A percentile compares a stretch with the other conserved stretches of the same genome.
phyloP scores from a whole-genome alignment of 2,113 vertebrate species.

The Nerophis lumbriciformis region DNA sequence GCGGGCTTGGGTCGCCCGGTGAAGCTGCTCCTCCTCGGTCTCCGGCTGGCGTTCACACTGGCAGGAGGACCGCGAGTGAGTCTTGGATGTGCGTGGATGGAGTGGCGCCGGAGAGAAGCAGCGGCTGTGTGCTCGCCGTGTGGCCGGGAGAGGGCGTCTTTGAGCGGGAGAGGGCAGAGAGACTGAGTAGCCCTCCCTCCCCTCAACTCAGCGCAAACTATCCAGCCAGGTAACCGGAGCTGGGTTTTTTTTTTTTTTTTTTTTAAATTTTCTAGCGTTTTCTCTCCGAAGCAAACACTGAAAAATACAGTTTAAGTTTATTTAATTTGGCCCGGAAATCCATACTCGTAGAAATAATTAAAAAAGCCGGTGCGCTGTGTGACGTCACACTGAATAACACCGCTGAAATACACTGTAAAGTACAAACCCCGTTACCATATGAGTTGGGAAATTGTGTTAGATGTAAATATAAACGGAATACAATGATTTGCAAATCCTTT shows the following conservation, averaged over 20 bases:
- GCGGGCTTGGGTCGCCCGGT: slow-evolving; percentile 13
- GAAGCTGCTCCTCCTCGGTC: slow-evolving; percentile 29
- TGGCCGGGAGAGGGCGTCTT: slow-evolving; percentile 62
- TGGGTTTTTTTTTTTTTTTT: background rate
- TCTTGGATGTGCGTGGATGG: slow-evolving; percentile 59
- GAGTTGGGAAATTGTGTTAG: no score
- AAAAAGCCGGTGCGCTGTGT: no score
- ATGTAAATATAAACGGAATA: no score
- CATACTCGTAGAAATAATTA: no score
- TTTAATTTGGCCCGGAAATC: background rate
- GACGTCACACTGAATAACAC: no score
- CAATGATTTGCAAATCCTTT: no score
- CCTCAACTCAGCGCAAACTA: background rate
- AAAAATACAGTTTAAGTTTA: background rate
- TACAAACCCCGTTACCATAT: no score
- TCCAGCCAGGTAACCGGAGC: no score
- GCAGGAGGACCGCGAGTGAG: slow-evolving; percentile 58
- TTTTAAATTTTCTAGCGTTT: no score
- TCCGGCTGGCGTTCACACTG: slow-evolving; percentile 55
- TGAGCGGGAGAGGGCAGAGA: slow-evolving; percentile 13
- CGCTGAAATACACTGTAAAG: no score
- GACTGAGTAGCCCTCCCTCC: background rate
- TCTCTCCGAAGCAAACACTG: no score
- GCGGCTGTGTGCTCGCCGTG: slow-evolving; percentile 31
- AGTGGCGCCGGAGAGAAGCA: slow-evolving; percentile 37